Evolutionary conservation across 2,888 invertebrate species (phyloP).

Genomic region (Phytoseiulus persimilis): DNA sequence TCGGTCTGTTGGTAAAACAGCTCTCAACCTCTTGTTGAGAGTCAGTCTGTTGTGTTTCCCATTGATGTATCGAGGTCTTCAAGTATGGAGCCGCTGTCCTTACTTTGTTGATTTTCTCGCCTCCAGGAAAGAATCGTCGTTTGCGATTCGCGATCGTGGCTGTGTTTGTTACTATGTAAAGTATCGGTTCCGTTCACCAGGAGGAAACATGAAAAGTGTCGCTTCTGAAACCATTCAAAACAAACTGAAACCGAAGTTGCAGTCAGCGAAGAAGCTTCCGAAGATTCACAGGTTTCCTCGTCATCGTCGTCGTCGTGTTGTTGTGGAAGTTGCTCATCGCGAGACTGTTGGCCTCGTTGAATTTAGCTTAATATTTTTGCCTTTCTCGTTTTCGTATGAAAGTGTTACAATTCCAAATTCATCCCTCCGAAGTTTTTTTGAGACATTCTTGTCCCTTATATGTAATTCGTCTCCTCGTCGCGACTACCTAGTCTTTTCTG

Average conservation of each 20-base stretch:
- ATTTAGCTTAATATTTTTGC: not conserved
- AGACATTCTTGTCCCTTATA: not conserved
- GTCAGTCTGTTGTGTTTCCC: not conserved
- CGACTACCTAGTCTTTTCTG: not conserved
- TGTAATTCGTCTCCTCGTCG: not conserved
- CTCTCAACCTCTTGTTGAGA: not conserved
- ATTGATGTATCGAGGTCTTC: not conserved
- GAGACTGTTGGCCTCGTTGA: not conserved
- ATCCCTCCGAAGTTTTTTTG: not conserved
- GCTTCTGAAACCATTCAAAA: not conserved
- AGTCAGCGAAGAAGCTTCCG: not conserved
- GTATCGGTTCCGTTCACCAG: not conserved
- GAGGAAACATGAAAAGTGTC: not conserved
- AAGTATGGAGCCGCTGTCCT: not conserved
- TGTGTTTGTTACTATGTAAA: not conserved
- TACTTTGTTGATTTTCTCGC: not conserved
- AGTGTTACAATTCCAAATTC: not conserved
- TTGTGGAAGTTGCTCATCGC: not conserved
- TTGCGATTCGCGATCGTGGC: not conserved
- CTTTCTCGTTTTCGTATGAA: conserved; percentile 8
- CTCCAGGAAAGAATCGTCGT: not conserved
- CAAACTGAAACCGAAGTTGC: conserved; percentile 5
- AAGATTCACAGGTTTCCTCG: conserved; percentile 9
- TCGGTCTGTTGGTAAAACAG: not conserved
- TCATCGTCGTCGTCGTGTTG: conserved; percentile 23